Evolutionary conservation across 2,797 vertebrate genomes (phyloP), one percentile per base, ranked within the genome.

Genomic region (Pampus argenteus): DNA sequence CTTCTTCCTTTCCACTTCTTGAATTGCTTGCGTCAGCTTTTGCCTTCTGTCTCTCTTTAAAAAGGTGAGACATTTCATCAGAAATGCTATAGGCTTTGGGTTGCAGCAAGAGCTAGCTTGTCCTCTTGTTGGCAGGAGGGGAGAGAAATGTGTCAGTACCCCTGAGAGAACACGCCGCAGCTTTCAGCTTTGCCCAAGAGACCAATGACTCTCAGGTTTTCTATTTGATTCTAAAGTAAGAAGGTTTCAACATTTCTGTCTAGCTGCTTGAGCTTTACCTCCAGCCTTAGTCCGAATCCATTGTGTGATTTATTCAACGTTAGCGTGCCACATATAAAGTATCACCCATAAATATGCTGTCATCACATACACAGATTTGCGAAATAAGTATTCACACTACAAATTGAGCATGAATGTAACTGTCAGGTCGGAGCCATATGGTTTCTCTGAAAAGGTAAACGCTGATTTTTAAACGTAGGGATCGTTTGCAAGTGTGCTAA

Each of bases 101-200:
- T 52, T 34, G 58, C 68, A 49, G 60, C 62, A 45, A 36, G 73
- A 82, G 57, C 66, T 79, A 67, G 69, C 76, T 75, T 8, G 2
- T 74, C 65, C 69, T 75, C 48, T 54, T 38, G 50, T 60, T 78
- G 77, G 74, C 81, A 78, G 68, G 51, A 69, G 50, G 71, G 63
- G 59, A 77, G 52, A 75, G 67, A 86, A 86, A 78, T 82, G 73
- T 89, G 87, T 89, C 86, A 87, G 72, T 56, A 69, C 79, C 78
- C 77, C 79, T 31, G 70, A 79, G 78, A 84, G 62, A 44, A 50
- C 58, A 79, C 69, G 67, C 71, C 73, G 65, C 79, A 86, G 70
- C 51, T 78, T 74, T 66, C 71, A 79, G 76, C 69, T 67, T 51
- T 58, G 60, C 79, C 77, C 57, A 1, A 0, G 60, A 76, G 60